Conservation (phyloP, 2,888 invertebrate species). For the Dynastes grantii region DNA sequence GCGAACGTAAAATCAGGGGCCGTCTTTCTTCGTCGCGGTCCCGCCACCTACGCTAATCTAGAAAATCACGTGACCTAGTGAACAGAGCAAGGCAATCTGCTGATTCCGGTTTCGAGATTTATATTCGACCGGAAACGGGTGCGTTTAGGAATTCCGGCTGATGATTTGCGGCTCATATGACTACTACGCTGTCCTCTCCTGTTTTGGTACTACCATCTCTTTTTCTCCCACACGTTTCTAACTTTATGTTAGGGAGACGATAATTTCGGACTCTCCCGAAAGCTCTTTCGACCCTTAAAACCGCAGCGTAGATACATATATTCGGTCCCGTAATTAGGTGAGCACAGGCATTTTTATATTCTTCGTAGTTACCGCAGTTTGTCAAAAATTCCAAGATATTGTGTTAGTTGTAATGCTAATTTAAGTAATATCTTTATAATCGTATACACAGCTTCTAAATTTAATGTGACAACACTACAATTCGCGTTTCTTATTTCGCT, state of each 20-base stretch:
- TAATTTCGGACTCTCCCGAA: constrained; percentile 24
- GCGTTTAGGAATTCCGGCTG: constrained; percentile 76
- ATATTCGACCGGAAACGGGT: constrained; percentile 71
- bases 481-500: no score
- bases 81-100: constrained; percentile 67
- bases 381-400: neutral
- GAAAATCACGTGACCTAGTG: constrained; percentile 57
- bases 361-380: neutral
- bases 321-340: constrained; percentile 26
- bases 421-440: no score
- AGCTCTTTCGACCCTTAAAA: constrained; percentile 36
- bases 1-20: constrained; percentile 40
- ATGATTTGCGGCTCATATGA: constrained; percentile 74
- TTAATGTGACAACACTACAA: no score
- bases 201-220: constrained; percentile 8
- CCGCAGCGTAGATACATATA: constrained; percentile 16
- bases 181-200: constrained; percentile 51
- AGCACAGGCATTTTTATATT: constrained; percentile 11
- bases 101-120: constrained; percentile 67
- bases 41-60: constrained; percentile 38
- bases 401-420: no score
- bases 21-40: neutral
- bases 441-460: no score
- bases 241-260: constrained; percentile 6
- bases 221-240: constrained; percentile 9